Conservation (phyloP, 2,888 invertebrate species). For the Priocnemis perturbator region DNA sequence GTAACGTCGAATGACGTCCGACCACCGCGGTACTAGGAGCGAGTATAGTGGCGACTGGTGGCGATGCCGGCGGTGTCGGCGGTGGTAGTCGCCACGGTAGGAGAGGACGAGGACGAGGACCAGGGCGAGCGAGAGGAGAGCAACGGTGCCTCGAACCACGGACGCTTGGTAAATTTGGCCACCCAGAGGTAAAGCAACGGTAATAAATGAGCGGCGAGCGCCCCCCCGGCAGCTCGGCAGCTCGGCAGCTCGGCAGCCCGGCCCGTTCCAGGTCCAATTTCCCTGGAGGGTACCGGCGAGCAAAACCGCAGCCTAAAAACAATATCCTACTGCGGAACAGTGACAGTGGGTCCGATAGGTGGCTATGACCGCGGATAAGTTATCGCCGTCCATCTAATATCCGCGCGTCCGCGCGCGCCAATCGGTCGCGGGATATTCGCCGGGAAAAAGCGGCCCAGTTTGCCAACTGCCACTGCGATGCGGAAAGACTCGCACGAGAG, state of each 20-base stretch:
- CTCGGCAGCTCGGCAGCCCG: constrained; percentile 49
- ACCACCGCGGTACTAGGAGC: constrained; percentile 36
- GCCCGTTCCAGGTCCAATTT: constrained; percentile 68
- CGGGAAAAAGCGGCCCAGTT: constrained; percentile 32
- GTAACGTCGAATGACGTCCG: constrained; percentile 60
- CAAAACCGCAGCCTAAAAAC: constrained; percentile 72
- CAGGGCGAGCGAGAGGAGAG: constrained; percentile 3
- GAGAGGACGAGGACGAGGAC: constrained; percentile 12
- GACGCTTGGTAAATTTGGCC: constrained; percentile 67
- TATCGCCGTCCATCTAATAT: constrained; percentile 39
- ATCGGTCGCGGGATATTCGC: constrained; percentile 26
- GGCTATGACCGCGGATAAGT: constrained; percentile 55
- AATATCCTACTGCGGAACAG: constrained; percentile 63
- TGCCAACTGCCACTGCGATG: constrained; percentile 4
- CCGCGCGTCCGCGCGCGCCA: constrained; percentile 31
- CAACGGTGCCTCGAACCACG: constrained; percentile 42
- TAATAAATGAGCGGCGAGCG: constrained; percentile 72
- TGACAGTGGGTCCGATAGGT: constrained; percentile 63
- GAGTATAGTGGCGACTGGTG: constrained; percentile 13
- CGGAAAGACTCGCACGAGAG: not conserved
- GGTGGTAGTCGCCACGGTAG: constrained; percentile 22
- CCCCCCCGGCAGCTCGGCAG: constrained; percentile 3
- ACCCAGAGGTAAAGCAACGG: constrained; percentile 70
- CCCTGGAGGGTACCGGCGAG: constrained; percentile 64
- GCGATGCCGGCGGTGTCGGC: not conserved